Evolutionary conservation across 2,113 vertebrate genomes (phyloP).

Genomic region (Monopterus albus): DNA sequence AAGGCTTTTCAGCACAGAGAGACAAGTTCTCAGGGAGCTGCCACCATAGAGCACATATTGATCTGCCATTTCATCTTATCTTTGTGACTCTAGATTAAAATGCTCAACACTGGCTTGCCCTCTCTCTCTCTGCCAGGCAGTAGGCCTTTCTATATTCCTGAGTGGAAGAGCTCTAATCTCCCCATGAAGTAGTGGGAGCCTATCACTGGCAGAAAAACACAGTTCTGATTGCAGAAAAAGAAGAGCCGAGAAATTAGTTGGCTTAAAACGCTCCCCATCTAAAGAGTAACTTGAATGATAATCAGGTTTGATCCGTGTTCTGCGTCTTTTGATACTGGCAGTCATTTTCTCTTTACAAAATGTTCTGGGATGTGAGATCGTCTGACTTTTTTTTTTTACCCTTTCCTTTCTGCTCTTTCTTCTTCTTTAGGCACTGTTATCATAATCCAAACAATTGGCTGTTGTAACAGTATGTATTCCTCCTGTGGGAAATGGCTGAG

Average conservation of each 20-base stretch:
- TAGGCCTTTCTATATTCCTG: conserved; percentile 77
- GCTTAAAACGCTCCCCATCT: conserved; percentile 45
- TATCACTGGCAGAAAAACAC: conserved; percentile 63
- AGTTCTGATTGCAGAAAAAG: conserved; percentile 46
- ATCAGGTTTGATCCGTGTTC: conserved; percentile 52
- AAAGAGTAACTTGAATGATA: conserved; percentile 52
- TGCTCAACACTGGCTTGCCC: conserved; percentile 76
- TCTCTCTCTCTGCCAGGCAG: conserved; percentile 68
- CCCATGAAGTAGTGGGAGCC: conserved; percentile 73
- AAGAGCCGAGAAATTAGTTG: conserved; percentile 57
- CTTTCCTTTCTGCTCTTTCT: conserved; percentile 18
- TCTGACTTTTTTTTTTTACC: not conserved
- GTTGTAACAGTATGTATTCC: conserved; percentile 65
- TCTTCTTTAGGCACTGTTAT: conserved; percentile 47
- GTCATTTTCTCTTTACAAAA: conserved; percentile 31
- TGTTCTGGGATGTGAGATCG: conserved; percentile 31
- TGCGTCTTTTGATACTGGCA: conserved; percentile 16
- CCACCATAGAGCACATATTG: conserved; percentile 77
- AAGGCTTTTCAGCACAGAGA: conserved; percentile 71
- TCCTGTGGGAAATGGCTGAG: conserved; percentile 70
- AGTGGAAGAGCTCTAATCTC: conserved; percentile 83
- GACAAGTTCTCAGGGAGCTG: conserved; percentile 77
- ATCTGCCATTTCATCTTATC: conserved; percentile 85
- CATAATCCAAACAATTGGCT: conserved; percentile 73
- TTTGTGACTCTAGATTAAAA: conserved; percentile 83